Evolutionary conservation across 2,797 vertebrate species (phyloP), one percentile per base, ranked within the genome.

Genomic region (Sebastes vulpes): DNA sequence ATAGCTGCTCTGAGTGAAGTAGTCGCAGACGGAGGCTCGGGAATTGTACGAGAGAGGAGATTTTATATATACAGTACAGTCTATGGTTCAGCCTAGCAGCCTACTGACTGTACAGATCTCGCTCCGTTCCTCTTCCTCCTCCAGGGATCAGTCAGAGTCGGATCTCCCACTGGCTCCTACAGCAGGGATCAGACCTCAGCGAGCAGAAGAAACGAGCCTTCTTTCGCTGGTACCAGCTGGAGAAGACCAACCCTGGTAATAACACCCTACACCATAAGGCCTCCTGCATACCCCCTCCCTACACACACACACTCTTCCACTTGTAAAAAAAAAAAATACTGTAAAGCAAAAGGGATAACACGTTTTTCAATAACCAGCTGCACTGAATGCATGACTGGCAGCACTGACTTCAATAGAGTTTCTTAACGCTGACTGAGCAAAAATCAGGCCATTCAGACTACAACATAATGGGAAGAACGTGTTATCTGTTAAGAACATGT

Each of bases 141-240:
- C 3, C 88, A 99, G 98, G 98, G 75, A 99, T 99, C 93, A 99
- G 98, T 85, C 98, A 99, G 97, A 99, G 98, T 90, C 96, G 98
- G 82, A 99, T 99, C 94, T 99, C 98, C 79, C 98, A 99, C 89
- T 99, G 98, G 98, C 96, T 99, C 77, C 94, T 99, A 66, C 98
- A 99, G 93, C 98, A 99, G 95, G 98, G 98, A 18, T 99, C 98
- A 0, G 98, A 99, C 94, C 96, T 99, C 90, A 99, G 98, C 31
- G 98, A 99, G 75, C 98, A 99, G 93, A 99, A 99, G 96, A 99
- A 99, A 93, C 96, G 98, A 90, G 98, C 98, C 25, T 99, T 99
- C 95, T 99, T 98, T 86, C 96, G 98, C 90, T 99, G 98, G 98
- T 99, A 99, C 95, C 98, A 99, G 89, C 96, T 99, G 91, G 98